Base-by-base conservation (phyloP, 1,140 invertebrate genomes). In the Neuroterus valhalla region DNA sequence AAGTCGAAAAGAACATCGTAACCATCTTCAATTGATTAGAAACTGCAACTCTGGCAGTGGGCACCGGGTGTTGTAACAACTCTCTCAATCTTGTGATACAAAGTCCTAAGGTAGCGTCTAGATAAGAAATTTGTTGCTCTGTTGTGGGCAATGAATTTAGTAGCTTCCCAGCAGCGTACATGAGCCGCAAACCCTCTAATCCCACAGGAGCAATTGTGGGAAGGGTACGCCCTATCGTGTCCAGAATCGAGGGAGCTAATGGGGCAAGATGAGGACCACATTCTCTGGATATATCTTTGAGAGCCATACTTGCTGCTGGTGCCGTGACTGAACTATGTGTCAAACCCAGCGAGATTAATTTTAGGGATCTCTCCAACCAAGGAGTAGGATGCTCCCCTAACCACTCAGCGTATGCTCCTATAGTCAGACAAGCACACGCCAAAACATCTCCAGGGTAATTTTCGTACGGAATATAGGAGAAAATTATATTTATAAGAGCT, bases 271-370 rank as follows among this genome's bases (percentile, higher is more conserved):
- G 92, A 5, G 92, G 84, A 72, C 93, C 92, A 84, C 96, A 97
- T 84, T 97, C 96, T 19, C 93, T 90, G 2, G 94, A 94, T 23
- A 98, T 92, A 80, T 97, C 96, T 84, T 96, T 96, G 1, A 98
- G 89, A 3, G 97, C 96, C 87, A 97, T 93, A 12, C 96, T 97
- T 0, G 96, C 96, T 69, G 93, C 91, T 2, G 93, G 92, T 1
- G 95, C 92, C n/a, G 95, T 92, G 17, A 95, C 92, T 0, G 92
- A 87, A 2, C 86, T 84, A 78, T 94, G 94, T 1, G 90, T 88
- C 26, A 97, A 87, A 5, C 94, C 94, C 15, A 92, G 90, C n/a
- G 94, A 91, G 3, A 96, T 90, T 1, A 96, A 88, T 8, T 92
- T 92, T 66, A 96, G 87, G 10, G 96, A 90, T 43, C 91, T 93